Evolutionary conservation across 2,888 invertebrate genomes (phyloP).

Genomic region (Automeris io): DNA sequence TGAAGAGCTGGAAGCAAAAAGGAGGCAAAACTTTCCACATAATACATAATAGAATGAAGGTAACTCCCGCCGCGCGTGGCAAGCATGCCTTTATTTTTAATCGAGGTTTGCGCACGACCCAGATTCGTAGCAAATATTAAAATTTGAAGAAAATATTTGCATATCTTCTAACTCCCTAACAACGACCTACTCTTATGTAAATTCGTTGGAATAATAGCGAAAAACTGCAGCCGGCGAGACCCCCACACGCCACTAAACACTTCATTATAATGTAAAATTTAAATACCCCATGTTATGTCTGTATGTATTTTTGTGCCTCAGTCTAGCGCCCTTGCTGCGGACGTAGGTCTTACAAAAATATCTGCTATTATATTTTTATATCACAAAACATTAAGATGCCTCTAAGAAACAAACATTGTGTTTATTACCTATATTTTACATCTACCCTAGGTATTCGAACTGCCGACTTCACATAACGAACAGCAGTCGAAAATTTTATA

Average conservation of each 20-base stretch:
- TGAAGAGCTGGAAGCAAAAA: slow-evolving; percentile 41
- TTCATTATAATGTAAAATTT: slow-evolving; percentile 61
- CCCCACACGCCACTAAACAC: slow-evolving; percentile 52
- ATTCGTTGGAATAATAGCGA: slow-evolving; percentile 56
- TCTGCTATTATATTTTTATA: slow-evolving; percentile 71
- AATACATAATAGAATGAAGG: slow-evolving; percentile 48
- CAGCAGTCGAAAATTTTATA: slow-evolving; percentile 61
- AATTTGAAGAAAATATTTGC: slow-evolving; percentile 72
- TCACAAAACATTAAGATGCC: slow-evolving; percentile 75
- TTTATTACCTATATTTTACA: slow-evolving; percentile 55
- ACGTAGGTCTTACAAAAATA: slow-evolving; percentile 35
- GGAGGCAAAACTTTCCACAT: slow-evolving; percentile 50
- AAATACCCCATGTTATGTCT: slow-evolving; percentile 66
- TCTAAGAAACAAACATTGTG: slow-evolving; percentile 74
- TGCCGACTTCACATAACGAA: slow-evolving; percentile 52
- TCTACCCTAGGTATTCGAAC: slow-evolving; percentile 55
- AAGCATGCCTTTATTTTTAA: slow-evolving; percentile 32
- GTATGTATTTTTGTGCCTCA: slow-evolving; percentile 66
- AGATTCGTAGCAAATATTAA: slow-evolving; percentile 41
- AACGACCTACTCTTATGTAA: slow-evolving; percentile 63
- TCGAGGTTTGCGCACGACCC: slow-evolving; percentile 27
- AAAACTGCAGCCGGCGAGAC: slow-evolving; percentile 63
- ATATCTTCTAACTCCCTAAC: slow-evolving; percentile 73
- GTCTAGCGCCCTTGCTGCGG: slow-evolving; percentile 27
- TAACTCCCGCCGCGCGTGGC: slow-evolving; percentile 64